Base-by-base conservation (phyloP, 2,888 invertebrate genomes). In the Napeogenes sylphis region DNA sequence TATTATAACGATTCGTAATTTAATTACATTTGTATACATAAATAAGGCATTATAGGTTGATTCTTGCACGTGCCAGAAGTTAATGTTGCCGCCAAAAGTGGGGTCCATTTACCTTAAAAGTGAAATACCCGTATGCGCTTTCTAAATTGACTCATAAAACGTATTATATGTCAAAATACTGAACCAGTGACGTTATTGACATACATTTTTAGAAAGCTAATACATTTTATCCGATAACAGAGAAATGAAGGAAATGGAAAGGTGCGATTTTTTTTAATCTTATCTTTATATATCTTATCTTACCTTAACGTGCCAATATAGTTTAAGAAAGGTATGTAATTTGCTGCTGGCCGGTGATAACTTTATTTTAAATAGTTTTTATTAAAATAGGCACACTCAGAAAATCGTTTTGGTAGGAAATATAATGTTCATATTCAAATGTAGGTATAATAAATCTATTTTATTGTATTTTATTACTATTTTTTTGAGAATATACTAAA, bases 141-240 rank as follows among this genome's bases (percentile, higher is more conserved):
- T 68, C 68, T 66, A 66, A 64, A 64, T 66, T 67, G 66, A 64
- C 61, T 65, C 62, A 67, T 67, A 59, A 61, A 56, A 55, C 62
- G 59, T 61, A 58, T 67, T 62, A 62, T 59, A 65, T 56, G 67
- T 61, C 67, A 65, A 67, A 61, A 64, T 63, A 21, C 21, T 21
- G 21, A 21, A 21, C 21, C 21, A 21, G 1, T 21, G 21, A 67
- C 60, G 62, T 59, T 61, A 67, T 59, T 56, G 63, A 59, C 67
- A 67, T 54, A 65, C 61, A 61, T 65, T 59, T 63, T 61, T 62
- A 51, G 61, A 63, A 65, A 67, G 57, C 64, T 56, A 33, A 53
- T 51, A 10, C 53, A 33, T 59, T 45, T 55, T 32, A 51, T 33
- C 14, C 6, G 47, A 47, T 47, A 47, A n/a, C 21, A 47, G n/a